These are phyloP conservation scores for Perca fluviatilis DNA, from an alignment of 2,113 vertebrate genomes.

Conservation along the genomic window DNA sequence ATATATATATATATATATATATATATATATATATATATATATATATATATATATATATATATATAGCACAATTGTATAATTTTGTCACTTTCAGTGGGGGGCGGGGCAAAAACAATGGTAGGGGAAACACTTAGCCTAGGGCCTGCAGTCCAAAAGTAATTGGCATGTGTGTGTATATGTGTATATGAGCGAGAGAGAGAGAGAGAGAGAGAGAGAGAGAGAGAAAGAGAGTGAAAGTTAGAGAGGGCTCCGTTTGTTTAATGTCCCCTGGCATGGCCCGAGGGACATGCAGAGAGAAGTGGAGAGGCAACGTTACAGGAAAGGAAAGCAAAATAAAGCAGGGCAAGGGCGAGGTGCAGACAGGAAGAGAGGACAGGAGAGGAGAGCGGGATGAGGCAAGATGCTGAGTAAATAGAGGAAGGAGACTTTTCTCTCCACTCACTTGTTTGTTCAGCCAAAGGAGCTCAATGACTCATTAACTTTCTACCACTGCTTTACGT, in stretches of 20 bases:
- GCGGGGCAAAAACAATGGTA: too few relatives aligned
- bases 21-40: too few relatives aligned
- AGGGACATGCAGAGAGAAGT: conserved; percentile 49
- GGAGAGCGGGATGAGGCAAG: conserved; percentile 32
- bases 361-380: conserved; percentile 54
- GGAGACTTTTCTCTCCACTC: conserved; percentile 27
- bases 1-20: too few relatives aligned
- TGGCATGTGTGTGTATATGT: conserved; percentile 30
- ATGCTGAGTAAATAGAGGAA: conserved; percentile 62
- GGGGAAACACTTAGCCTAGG: conserved; percentile 25
- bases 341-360: conserved; percentile 52
- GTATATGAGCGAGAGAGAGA: neutral
- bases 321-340: conserved; percentile 58
- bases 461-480: conserved; percentile 47
- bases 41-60: too few relatives aligned
- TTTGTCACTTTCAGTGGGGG: too few relatives aligned
- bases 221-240: neutral
- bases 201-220: neutral
- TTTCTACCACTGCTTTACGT: conserved; percentile 1
- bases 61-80: too few relatives aligned
- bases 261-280: conserved; percentile 60
- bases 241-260: conserved; percentile 61
- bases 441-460: conserved; percentile 53
- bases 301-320: conserved; percentile 52
- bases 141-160: conserved; percentile 54